Conservation (phyloP, 2,888 invertebrate genomes). For the Drosophila mercatorum region DNA sequence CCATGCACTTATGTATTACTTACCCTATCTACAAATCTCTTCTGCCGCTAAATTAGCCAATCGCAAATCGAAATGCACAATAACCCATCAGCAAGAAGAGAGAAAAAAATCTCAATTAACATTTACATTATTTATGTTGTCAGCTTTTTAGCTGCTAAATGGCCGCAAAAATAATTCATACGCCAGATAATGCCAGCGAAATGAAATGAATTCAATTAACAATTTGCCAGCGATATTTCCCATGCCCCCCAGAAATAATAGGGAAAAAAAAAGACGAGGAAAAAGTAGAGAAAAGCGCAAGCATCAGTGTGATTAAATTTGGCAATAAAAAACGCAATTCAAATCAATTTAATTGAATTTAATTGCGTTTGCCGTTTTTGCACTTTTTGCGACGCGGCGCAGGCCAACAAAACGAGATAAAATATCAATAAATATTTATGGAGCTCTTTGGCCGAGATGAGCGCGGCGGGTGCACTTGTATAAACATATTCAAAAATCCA, state of each 20-base stretch:
- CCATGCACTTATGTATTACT: too few relatives aligned
- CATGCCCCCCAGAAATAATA: background rate
- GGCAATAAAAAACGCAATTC: constrained; percentile 22
- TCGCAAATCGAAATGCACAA: background rate
- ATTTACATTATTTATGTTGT: background rate
- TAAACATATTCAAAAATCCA: constrained; percentile 68
- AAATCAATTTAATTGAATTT: constrained; percentile 60
- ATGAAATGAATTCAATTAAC: constrained; percentile 24
- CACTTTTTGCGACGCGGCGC: background rate
- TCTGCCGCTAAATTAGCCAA: background rate
- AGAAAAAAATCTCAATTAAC: constrained; percentile 10
- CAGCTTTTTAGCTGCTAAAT: constrained; percentile 16
- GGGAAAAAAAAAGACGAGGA: background rate
- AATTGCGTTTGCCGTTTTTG: constrained; percentile 33
- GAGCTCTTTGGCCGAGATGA: constrained; percentile 33
- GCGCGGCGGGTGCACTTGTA: constrained; percentile 17
- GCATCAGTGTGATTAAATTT: constrained; percentile 24
- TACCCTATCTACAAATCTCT: too few relatives aligned
- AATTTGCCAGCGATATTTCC: constrained; percentile 10
- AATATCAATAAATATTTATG: constrained; percentile 75
- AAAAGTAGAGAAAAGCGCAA: background rate
- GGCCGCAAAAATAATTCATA: constrained; percentile 9
- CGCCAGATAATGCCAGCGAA: constrained; percentile 4
- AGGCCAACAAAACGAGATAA: constrained; percentile 13
- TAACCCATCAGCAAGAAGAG: constrained; percentile 7